These are phyloP conservation scores for Hippopotamyrus pictus DNA, from an alignment of 2,797 vertebrate species.

Conservation along the genomic window DNA sequence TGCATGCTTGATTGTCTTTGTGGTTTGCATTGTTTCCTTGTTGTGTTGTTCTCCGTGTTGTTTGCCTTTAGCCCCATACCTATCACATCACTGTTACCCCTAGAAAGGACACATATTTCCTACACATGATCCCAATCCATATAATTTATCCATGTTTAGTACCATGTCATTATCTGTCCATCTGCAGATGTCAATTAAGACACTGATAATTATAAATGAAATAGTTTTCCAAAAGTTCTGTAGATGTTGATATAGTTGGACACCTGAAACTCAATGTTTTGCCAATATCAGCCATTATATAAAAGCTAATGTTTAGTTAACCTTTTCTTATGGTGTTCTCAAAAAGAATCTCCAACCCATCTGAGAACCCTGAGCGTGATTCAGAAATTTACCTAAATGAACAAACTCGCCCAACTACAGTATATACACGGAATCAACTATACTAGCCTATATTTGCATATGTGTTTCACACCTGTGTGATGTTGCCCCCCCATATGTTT, in stretches of 20 bases:
- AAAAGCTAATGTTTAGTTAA: background rate
- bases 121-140: background rate
- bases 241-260: background rate
- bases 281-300: background rate
- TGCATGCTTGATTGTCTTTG: background rate
- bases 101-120: background rate
- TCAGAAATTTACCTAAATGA: background rate
- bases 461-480: background rate
- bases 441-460: background rate
- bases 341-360: background rate
- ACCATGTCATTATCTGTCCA: background rate
- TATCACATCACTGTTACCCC: background rate
- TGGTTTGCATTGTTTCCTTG: background rate
- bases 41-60: background rate
- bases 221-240: background rate
- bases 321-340: background rate
- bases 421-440: background rate
- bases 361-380: background rate
- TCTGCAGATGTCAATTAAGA: background rate
- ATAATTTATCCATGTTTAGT: background rate
- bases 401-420: background rate
- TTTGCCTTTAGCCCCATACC: background rate
- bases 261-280: background rate
- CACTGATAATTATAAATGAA: background rate
- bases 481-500: background rate